phyloP scores from a whole-genome alignment of 37 sponge, comb jelly and placozoan species.

The Tethya wilhelma region DNA sequence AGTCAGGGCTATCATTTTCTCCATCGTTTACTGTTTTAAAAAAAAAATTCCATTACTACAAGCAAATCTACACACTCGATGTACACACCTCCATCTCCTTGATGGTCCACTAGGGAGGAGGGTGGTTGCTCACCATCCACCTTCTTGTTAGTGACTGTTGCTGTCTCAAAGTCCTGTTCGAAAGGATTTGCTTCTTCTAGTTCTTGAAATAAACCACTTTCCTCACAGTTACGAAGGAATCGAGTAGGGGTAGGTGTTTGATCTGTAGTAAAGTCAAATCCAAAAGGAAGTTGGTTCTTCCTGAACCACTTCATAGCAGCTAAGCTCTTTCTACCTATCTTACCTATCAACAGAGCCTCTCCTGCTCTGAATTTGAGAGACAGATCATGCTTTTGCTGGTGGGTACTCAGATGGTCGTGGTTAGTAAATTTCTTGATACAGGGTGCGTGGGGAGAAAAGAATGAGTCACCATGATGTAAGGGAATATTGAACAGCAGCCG shows the following conservation, averaged over 20 bases:
- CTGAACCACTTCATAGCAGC: not conserved
- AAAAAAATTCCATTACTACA: no score
- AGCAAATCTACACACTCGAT: not conserved
- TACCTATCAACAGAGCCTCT: constrained; percentile 44
- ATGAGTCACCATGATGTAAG: constrained; percentile 39
- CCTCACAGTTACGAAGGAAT: constrained; percentile 80
- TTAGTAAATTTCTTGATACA: constrained; percentile 71
- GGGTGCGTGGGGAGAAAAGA: constrained; percentile 15
- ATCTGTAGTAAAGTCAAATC: constrained; percentile 51
- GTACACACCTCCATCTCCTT: not conserved
- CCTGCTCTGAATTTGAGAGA: constrained; percentile 66
- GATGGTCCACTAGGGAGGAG: no score
- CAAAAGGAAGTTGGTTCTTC: not conserved
- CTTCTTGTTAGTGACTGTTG: not conserved
- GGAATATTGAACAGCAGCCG: not conserved
- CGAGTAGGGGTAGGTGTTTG: constrained; percentile 96
- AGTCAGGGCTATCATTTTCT: not conserved
- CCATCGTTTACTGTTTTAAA: no score
- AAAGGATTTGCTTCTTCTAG: constrained; percentile 84
- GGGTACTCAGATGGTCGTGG: constrained; percentile 74
- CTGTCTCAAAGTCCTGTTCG: constrained; percentile 61
- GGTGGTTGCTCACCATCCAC: not conserved
- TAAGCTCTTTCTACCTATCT: constrained; percentile 7
- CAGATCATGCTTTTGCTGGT: constrained; percentile 77
- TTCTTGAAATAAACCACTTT: constrained; percentile 83